Base-by-base conservation (phyloP, 1,140 invertebrate genomes). In the Caenorhabditis tropicalis region DNA sequence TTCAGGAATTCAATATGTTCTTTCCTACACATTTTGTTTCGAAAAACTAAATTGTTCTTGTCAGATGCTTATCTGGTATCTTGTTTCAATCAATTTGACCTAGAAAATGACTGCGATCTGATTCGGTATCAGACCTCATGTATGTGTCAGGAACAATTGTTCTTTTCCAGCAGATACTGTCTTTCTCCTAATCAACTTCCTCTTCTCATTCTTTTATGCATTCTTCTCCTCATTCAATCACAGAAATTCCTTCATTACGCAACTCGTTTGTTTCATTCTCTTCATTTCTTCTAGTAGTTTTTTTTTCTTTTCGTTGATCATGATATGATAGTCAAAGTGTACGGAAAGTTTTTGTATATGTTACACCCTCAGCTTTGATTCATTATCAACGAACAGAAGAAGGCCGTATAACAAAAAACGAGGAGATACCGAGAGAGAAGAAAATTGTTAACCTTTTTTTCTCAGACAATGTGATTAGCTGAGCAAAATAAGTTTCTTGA, bases 341-440 rank as follows among this genome's bases (percentile, higher is more conserved):
- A 74, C 36, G 65, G n/a, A 24, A 24, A 10, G 6, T 43, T 24
- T 74, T 46, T 74, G 19, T 74, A 36, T 74, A 74, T 74, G 33
- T 74, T 74, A 74, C 65, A 74, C 65, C 65, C 6, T 43, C 33
- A 74, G 36, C 65, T 74, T 74, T 74, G 65, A 74, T 74, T 74
- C 65, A 74, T 74, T 74, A 74, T 74, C 65, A 74, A 29, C 65
- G 65, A 39, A 74, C 53, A 58, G 24, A 24, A 19, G 36, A 74
- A 74, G 65, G 65, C 43, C 65, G 36, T 43, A 19, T 74, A n/a
- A n/a, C n/a, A n/a, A n/a, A n/a, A n/a, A n/a, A n/a, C n/a, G n/a
- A n/a, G n/a, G n/a, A n/a, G n/a, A n/a, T n/a, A n/a, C n/a, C n/a
- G 10, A 46, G 58, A 27, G 31, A 36, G 31, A 36, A 36, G 31